Evolutionary conservation across 2,888 invertebrate species (phyloP).

Genomic region (Amphipyra berbera): DNA sequence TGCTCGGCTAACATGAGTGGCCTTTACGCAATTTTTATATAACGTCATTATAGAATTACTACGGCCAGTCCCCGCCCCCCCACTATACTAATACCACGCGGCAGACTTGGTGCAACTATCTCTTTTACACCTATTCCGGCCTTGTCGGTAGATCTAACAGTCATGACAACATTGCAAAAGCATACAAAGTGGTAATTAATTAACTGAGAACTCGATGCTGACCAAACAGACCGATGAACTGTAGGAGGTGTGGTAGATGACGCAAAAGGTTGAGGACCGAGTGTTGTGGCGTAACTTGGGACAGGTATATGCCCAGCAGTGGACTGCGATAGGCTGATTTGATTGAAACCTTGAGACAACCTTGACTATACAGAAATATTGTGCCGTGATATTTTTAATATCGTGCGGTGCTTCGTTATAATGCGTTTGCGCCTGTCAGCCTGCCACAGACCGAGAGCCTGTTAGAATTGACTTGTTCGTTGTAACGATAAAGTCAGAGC

Average conservation of each 20-base stretch:
- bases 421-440: slow-evolving; percentile 9
- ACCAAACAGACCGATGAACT: not conserved
- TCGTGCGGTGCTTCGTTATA: too few relatives aligned
- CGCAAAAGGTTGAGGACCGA: too few relatives aligned
- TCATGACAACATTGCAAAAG: not conserved
- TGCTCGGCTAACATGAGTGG: slow-evolving; percentile 26
- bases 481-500: slow-evolving; percentile 39
- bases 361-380: too few relatives aligned
- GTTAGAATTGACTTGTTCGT: slow-evolving; percentile 39
- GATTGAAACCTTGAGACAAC: too few relatives aligned
- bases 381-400: too few relatives aligned
- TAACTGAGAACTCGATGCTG: not conserved
- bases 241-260: too few relatives aligned
- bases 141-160: not conserved
- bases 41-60: slow-evolving; percentile 37
- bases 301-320: too few relatives aligned
- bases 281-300: too few relatives aligned
- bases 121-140: slow-evolving; percentile 20
- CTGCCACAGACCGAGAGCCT: slow-evolving; percentile 17
- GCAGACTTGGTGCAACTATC: slow-evolving; percentile 14
- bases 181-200: not conserved
- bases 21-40: slow-evolving; percentile 50
- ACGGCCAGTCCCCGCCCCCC: not conserved
- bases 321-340: too few relatives aligned
- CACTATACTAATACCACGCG: slow-evolving; percentile 10